A percentile compares a stretch with the other conserved stretches of the same genome.
These are phyloP conservation scores for Cyanoderma ruficeps DNA, from an alignment of 2,113 vertebrate genomes.

Conservation along the genomic window DNA sequence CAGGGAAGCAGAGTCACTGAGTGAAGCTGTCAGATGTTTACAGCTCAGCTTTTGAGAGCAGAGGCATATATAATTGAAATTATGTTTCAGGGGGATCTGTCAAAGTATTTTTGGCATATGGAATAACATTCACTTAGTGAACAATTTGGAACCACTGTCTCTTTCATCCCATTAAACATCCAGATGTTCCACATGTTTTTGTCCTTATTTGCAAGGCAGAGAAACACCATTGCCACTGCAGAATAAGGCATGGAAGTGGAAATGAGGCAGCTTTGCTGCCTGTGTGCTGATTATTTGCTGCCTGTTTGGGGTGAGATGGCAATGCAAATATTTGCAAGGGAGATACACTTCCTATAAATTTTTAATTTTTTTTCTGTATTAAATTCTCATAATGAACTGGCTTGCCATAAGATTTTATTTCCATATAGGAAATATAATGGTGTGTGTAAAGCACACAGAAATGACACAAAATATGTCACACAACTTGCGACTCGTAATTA, in stretches of 20 bases:
- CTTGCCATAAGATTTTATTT: background rate
- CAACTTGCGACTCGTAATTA: background rate
- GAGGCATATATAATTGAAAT: constrained; percentile 9
- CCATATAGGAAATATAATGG: background rate
- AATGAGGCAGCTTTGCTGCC: background rate
- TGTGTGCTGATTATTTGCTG: background rate
- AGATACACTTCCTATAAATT: background rate
- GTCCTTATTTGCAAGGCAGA: background rate
- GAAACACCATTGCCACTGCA: background rate
- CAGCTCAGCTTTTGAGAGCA: background rate
- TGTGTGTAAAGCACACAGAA: background rate
- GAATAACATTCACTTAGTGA: background rate
- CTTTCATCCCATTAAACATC: background rate
- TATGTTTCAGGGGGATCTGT: background rate
- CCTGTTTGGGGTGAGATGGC: background rate
- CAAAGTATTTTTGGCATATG: background rate
- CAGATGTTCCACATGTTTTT: background rate
- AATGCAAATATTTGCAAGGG: background rate
- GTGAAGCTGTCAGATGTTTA: background rate
- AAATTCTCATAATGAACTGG: background rate
- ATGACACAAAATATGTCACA: background rate
- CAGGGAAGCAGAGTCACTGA: background rate
- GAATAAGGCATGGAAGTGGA: background rate
- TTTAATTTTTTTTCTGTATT: background rate
- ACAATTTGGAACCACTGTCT: background rate